These are phyloP conservation scores for Danaus plexippus DNA, from an alignment of 1,140 invertebrate species.

Conservation along the genomic window DNA sequence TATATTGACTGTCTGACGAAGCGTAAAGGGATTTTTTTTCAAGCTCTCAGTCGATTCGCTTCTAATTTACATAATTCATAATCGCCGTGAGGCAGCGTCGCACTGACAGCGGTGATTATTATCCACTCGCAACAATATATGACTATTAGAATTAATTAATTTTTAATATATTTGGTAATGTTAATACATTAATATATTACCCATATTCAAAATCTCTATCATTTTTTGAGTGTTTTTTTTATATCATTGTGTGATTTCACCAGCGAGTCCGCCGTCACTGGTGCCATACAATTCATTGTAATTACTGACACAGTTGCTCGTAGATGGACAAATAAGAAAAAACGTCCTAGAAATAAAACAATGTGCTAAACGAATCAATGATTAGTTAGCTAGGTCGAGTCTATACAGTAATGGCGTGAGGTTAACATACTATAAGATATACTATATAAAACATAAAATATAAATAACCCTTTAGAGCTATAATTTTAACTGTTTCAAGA, in stretches of 20 bases:
- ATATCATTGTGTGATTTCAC: no score
- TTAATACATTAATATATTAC: no score
- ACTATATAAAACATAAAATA: no score
- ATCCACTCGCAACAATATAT: no score
- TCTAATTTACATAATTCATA: slow-evolving; percentile 69
- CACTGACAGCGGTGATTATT: slow-evolving; percentile 26
- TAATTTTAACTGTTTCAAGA: no score
- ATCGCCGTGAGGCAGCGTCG: slow-evolving; percentile 30
- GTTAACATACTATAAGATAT: no score
- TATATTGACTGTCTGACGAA: slow-evolving; percentile 50
- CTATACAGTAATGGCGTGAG: background rate
- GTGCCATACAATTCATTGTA: slow-evolving; percentile 49
- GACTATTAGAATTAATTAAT: no score
- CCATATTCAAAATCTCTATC: no score
- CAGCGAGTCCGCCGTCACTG: slow-evolving; percentile 27
- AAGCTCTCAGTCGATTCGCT: slow-evolving; percentile 55
- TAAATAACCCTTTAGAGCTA: no score
- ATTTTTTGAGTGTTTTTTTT: no score
- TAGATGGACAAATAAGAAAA: slow-evolving; percentile 42
- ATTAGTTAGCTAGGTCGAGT: slow-evolving; percentile 18
- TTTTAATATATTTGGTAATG: no score
- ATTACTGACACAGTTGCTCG: slow-evolving; percentile 61
- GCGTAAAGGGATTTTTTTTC: slow-evolving; percentile 52
- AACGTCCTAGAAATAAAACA: slow-evolving; percentile 37
- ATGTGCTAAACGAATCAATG: slow-evolving; percentile 33